Base-by-base conservation (phyloP, 2,113 vertebrate genomes). In the Zosterops lateralis region DNA sequence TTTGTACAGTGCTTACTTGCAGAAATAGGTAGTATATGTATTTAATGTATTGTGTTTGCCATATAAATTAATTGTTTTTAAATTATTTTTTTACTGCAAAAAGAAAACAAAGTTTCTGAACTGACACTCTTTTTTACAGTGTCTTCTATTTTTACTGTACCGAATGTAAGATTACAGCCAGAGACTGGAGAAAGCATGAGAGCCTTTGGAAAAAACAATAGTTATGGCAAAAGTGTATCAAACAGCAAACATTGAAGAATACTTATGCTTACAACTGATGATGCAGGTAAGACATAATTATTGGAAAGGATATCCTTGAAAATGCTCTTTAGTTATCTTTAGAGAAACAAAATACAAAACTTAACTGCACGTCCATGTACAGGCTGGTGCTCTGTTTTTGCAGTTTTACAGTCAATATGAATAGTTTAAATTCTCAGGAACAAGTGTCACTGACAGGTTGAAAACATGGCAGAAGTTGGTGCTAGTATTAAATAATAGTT, bases 111-210 rank as follows among this genome's bases (percentile, higher is more conserved):
- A 74, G 40, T 81, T 83, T 72, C 70, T 92, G 73, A 89, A 82
- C 76, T 90, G 62, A 19, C 32, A 72, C 84, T 96, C 68, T 95
- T 81, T 95, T 90, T 90, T 84, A 48, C 98, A 99, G 99, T 99
- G 98, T 99, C 98, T 97, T 99, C 98, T 97, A 98, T 99, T 98
- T 99, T 99, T 98, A 98, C 98, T 32, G 97, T 99, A 93, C 98
- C 98, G 95, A 98, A 98, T 97, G 98, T 99, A 97, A 98, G 98
- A 98, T 98, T 99, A 97, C 99, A 99, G 94, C 97, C 98, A 25
- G 99, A 99, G 97, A 97, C 97, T 58, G 99, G 98, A 95, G 99
- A 99, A 97, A 98, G 98, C 97, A 97, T 98, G 96, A 98, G 98
- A 97, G 97, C 98, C 97, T 99, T 98, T 93, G 98, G 98, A 81